phyloP scores from a whole-genome alignment of 2,888 invertebrate genomes.

The Leucania comma region DNA sequence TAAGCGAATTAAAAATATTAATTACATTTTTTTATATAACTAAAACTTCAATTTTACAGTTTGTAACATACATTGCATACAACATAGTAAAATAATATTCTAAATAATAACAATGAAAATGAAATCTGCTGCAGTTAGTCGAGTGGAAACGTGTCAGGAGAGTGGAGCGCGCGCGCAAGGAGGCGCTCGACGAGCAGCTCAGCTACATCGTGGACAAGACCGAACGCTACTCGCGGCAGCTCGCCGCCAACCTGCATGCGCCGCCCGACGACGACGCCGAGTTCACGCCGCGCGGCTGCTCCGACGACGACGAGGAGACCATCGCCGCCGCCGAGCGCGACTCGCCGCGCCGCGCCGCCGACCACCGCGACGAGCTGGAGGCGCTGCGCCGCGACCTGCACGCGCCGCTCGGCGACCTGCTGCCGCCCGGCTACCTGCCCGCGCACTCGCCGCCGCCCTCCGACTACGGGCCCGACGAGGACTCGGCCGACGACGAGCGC shows the following conservation, averaged over 20 bases:
- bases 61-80: too few relatives aligned
- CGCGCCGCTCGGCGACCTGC: slow-evolving; percentile 96
- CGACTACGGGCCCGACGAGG: slow-evolving; percentile 93
- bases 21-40: too few relatives aligned
- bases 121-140: slow-evolving; percentile 91
- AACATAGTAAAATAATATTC: too few relatives aligned
- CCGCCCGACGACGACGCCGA: slow-evolving; percentile 91
- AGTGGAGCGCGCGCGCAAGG: slow-evolving; percentile 98
- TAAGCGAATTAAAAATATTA: too few relatives aligned
- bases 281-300: slow-evolving; percentile 94
- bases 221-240: slow-evolving; percentile 98
- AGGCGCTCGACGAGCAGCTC: slow-evolving; percentile 98
- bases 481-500: slow-evolving; percentile 92
- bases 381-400: slow-evolving; percentile 97
- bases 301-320: slow-evolving; percentile 97
- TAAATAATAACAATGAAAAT: slow-evolving; percentile 1
- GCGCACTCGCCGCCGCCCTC: slow-evolving; percentile 92
- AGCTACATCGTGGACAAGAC: slow-evolving; percentile 99
- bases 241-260: slow-evolving; percentile 95
- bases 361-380: slow-evolving; percentile 94
- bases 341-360: slow-evolving; percentile 84
- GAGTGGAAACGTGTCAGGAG: slow-evolving; percentile 98
- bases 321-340: slow-evolving; percentile 96
- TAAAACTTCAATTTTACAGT: too few relatives aligned
- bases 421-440: slow-evolving; percentile 95